phyloP scores from a whole-genome alignment of 1,140 invertebrate species.

The Sarcophaga peregrina region DNA sequence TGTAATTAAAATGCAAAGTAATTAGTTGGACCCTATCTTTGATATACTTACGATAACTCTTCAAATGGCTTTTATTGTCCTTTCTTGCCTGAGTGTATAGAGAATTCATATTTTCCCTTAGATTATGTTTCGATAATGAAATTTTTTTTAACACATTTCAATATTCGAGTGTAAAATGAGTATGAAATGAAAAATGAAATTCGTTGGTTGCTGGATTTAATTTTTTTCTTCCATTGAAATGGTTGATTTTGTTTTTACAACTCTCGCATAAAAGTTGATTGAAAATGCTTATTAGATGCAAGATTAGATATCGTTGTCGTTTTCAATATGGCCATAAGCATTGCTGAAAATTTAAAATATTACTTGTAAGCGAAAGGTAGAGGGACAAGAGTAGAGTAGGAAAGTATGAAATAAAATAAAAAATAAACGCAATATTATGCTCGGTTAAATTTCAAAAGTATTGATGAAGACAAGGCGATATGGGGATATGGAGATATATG shows the following conservation, averaged over 20 bases:
- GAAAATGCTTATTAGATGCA: conserved; percentile 67
- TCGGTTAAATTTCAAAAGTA: conserved; percentile 23
- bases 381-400: neutral
- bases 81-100: conserved; percentile 18
- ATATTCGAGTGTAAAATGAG: neutral
- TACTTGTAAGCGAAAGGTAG: neutral
- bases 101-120: conserved; percentile 46
- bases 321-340: conserved; percentile 28
- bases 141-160: neutral
- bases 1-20: too few species aligned
- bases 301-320: conserved; percentile 59
- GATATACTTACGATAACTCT: too few species aligned
- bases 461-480: conserved; percentile 17
- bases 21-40: too few species aligned
- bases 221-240: neutral
- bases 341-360: conserved; percentile 29
- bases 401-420: neutral
- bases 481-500: neutral
- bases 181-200: neutral
- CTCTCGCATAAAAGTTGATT: conserved; percentile 66
- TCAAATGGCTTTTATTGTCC: too few species aligned
- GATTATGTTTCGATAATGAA: too few species aligned
- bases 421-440: conserved; percentile 27
- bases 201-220: neutral
- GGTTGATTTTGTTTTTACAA: conserved; percentile 65